Conservation (phyloP, 2,113 vertebrate genomes). For the Picathartes gymnocephalus region DNA sequence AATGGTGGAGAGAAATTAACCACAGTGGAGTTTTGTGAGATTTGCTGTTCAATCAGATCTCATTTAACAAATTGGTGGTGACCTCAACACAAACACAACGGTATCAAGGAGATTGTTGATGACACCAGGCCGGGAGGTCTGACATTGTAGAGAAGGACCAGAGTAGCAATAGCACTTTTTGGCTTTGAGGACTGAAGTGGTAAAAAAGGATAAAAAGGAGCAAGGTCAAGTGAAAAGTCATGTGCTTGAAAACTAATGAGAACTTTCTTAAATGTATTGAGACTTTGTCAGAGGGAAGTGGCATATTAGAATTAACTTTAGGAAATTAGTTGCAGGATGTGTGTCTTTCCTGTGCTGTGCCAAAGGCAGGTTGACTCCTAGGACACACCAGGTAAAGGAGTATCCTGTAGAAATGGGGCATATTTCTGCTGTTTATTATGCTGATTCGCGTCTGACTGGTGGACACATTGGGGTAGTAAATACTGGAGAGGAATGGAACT, state of each 20-base stretch:
- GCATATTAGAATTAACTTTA: neutral
- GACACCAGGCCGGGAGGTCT: neutral
- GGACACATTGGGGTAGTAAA: neutral
- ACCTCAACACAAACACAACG: neutral
- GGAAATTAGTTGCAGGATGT: fast-evolving
- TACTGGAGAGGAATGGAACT: neutral
- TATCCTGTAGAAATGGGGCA: neutral
- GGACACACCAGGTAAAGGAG: neutral
- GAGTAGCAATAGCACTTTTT: neutral
- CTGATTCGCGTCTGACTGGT: neutral
- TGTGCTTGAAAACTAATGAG: neutral
- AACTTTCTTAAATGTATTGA: neutral
- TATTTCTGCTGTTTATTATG: neutral
- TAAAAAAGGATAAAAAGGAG: neutral
- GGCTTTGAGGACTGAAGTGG: neutral
- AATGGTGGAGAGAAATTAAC: neutral
- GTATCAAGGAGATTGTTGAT: neutral
- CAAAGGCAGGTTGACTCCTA: neutral
- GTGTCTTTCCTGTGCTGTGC: neutral
- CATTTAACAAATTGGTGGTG: neutral
- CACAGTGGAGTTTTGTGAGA: neutral
- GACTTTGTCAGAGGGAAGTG: neutral
- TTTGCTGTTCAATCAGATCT: neutral
- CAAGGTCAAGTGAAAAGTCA: neutral
- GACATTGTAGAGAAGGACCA: neutral